Base-by-base conservation (phyloP, 2,113 vertebrate genomes). In the Stercorarius parasiticus region DNA sequence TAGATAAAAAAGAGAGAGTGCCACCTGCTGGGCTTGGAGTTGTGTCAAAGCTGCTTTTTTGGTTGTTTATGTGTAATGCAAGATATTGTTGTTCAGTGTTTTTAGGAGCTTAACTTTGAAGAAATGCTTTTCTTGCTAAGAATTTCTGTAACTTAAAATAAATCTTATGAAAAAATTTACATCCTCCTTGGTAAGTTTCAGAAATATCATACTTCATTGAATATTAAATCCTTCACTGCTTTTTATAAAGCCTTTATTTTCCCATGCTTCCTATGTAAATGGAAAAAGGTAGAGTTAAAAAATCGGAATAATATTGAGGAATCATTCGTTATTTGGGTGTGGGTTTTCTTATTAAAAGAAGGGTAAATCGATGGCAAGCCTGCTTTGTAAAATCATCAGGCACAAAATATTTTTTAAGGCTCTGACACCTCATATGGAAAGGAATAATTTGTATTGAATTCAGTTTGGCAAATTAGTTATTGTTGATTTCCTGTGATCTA, bases 1-100 rank as follows among this genome's bases (percentile, higher is more conserved):
- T 36, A 62, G 78, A 23, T 56, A 22, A 80, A 84, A 65, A 49
- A 73, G 59, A 64, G 65, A 67, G 38, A 76, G 70, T 77, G 93
- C 90, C 95, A 95, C 66, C 95, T 94, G 84, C 95, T 94, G 95
- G 91, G 43, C 74, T 58, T 29, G 19, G 36, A 78, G 43, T 9
- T 40, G 5, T 4, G 49, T 22, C 74, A 65, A 86, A 59, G 53
- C 15, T 52, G 36, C 9, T 47, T 23, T 19, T 53, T 49, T 55
- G 13, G 27, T 21, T 14, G 9, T 42, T 87, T 52, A 29, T 9
- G 40, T 17, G 34, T 85, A 42, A 53, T 16, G 15, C 8, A 25
- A 61, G 15, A 23, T 36, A 11, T 4, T 50, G 25, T 42, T 43
- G 15, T 16, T 65, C 50, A 38, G 22, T 67, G 23, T 55, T 88